Evolutionary conservation across 2,888 invertebrate genomes (phyloP).

Genomic region (Piscicola geometra): DNA sequence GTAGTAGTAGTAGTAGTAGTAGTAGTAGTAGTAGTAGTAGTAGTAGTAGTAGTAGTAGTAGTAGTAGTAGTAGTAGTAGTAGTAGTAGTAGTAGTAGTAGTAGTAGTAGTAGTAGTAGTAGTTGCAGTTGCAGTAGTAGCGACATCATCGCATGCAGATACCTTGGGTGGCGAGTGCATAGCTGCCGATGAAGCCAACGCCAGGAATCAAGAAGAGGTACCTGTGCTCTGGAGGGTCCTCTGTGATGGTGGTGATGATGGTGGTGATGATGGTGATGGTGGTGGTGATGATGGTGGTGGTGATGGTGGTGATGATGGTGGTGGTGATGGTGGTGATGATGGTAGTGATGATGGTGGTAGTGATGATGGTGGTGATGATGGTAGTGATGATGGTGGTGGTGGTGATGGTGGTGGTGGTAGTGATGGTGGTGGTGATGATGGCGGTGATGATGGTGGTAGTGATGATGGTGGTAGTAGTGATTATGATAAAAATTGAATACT

Average conservation of each 20-base stretch:
- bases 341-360: too few species aligned
- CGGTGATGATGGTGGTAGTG: too few species aligned
- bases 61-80: slow-evolving; percentile 32
- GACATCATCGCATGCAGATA: neutral
- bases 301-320: too few species aligned
- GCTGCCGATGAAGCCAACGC: slow-evolving; percentile 54
- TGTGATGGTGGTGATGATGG: slow-evolving; percentile 41
- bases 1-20: slow-evolving; percentile 30
- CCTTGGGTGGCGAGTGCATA: slow-evolving; percentile 61
- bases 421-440: too few species aligned
- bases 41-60: slow-evolving; percentile 32
- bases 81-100: slow-evolving; percentile 21
- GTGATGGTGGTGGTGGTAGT: too few species aligned
- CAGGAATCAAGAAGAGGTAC: slow-evolving; percentile 72
- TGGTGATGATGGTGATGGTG: too few species aligned
- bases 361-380: too few species aligned
- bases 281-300: too few species aligned
- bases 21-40: slow-evolving; percentile 32
- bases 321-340: too few species aligned
- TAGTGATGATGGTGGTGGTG: too few species aligned
- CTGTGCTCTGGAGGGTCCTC: slow-evolving; percentile 80
- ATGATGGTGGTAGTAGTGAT: too few species aligned
- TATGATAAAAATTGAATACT: neutral
- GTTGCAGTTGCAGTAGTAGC: too few species aligned
- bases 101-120: slow-evolving; percentile 16